Evolutionary conservation across 2,797 vertebrate species (phyloP), one percentile per base, ranked within the genome.

Genomic region (Amazona finschi): DNA sequence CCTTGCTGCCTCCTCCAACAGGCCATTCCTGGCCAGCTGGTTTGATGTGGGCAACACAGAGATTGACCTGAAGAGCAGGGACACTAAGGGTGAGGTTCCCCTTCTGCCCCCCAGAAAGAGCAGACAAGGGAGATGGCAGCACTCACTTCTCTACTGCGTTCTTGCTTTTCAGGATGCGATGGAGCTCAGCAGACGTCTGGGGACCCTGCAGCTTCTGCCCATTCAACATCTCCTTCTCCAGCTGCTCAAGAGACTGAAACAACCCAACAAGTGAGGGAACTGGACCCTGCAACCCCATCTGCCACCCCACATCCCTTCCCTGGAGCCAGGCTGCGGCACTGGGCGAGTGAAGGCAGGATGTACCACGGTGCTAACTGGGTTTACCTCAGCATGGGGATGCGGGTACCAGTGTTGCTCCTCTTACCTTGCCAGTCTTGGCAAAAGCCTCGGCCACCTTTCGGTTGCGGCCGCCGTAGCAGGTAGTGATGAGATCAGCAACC

Each of bases 181-280:
- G 97, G 70, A 99, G 98, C 96, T 99, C 99, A 15, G 96, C 96
- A 39, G 99, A 98, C 3, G 99, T 99, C 20, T 97, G 98, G 38
- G 98, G 99, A 97, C 99, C 99, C 96, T 99, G 99, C 76, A 99
- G 98, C 97, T 99, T 99, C 98, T 99, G 99, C 53, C 99, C 99
- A 6, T 99, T 99, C 97, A 99, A 97, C 98, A 99, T 97, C 97
- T 99, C 99, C 50, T 98, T 98, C 97, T 99, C 99, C 89, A 99
- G 95, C 97, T 99, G 98, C 95, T 99, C 99, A 11, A 99, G 99
- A 66, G 98, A 98, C 99, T 99, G 78, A 87, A 93, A 94, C 30
- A 62, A 70, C 5, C 46, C 79, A 58, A 38, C 14, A 38, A 33
- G 25, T 27, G 61, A 82, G 50, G 28, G 36, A 66, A 58, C 60